Evolutionary conservation across 1,140 invertebrate genomes (phyloP).

Genomic region (Nephotettix cincticeps): DNA sequence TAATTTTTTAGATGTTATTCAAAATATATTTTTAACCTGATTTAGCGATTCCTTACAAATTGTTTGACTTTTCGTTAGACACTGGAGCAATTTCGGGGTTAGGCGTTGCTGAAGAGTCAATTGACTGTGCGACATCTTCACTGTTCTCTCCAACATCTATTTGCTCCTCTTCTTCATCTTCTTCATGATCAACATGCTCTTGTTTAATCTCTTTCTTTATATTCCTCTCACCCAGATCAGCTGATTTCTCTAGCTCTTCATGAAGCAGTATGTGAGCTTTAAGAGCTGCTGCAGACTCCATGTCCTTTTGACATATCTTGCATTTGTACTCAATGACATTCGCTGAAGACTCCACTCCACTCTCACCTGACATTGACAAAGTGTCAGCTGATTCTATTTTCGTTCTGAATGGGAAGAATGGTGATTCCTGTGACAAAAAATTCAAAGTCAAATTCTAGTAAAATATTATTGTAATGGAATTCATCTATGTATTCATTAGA

Average conservation of each 20-base stretch:
- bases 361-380: not conserved
- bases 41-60: not conserved
- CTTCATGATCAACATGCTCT: conserved; percentile 16
- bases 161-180: conserved; percentile 28
- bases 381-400: conserved; percentile 7
- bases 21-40: not conserved
- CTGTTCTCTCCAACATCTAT: conserved; percentile 26
- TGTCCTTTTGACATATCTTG: not conserved
- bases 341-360: not conserved
- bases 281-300: not conserved
- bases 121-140: not conserved
- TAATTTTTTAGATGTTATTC: too few relatives aligned
- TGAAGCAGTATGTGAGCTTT: not conserved
- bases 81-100: not conserved
- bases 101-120: not conserved
- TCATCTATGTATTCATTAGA: too few relatives aligned
- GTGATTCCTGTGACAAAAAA: not conserved
- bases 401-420: not conserved
- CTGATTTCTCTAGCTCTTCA: not conserved
- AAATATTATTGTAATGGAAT: too few relatives aligned
- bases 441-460: too few relatives aligned
- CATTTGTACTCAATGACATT: not conserved
- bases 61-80: not conserved
- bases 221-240: not conserved
- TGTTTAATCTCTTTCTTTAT: conserved; percentile 28